Evolutionary conservation across 2,888 invertebrate genomes (phyloP).

Genomic region (Nebria salina): DNA sequence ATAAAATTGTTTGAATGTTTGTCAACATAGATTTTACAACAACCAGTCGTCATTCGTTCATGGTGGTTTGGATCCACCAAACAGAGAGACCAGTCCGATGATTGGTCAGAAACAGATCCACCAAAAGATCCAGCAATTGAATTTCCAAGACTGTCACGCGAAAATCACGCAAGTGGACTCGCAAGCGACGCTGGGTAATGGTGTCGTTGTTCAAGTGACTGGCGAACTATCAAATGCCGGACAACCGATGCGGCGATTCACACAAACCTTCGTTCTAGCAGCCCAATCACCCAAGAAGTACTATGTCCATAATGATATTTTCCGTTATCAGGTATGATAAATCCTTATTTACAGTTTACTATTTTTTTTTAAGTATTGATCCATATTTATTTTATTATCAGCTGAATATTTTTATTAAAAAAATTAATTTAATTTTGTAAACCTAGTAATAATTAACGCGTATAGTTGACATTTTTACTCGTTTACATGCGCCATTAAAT

Average conservation of each 20-base stretch:
- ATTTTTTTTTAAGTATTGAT: not conserved
- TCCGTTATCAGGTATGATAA: constrained; percentile 86
- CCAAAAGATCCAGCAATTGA: constrained; percentile 92
- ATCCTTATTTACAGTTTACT: not conserved
- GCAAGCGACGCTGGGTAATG: constrained; percentile 91
- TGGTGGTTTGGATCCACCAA: constrained; percentile 86
- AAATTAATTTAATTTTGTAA: not conserved
- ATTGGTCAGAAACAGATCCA: constrained; percentile 95
- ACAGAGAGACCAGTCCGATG: constrained; percentile 84
- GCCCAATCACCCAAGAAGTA: constrained; percentile 97
- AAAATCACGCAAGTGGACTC: constrained; percentile 98
- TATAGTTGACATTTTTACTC: not conserved
- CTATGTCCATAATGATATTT: constrained; percentile 99
- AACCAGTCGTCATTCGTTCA: constrained; percentile 96
- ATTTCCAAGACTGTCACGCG: constrained; percentile 96
- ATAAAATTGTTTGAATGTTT: too few species aligned
- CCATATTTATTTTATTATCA: too few species aligned
- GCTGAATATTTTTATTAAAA: too few species aligned
- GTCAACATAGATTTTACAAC: constrained; percentile 84
- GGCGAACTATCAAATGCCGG: constrained; percentile 97
- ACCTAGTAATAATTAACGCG: not conserved
- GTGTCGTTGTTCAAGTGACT: constrained; percentile 96
- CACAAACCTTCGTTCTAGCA: constrained; percentile 96
- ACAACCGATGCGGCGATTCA: constrained; percentile 96
- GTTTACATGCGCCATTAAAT: too few species aligned